phyloP scores from a whole-genome alignment of 2,888 invertebrate species.

The Catocala nupta region DNA sequence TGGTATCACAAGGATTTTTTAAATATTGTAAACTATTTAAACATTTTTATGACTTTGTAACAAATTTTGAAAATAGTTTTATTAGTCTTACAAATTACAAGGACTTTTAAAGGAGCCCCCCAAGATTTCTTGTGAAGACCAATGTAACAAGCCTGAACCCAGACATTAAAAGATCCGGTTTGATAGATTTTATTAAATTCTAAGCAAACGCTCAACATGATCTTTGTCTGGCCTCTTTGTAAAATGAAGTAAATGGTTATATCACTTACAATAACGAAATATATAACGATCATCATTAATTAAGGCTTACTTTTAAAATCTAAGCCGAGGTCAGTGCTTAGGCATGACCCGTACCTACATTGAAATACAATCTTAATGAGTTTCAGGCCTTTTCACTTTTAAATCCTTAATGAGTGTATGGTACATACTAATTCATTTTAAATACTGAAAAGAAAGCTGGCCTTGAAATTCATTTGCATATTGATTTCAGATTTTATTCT shows the following conservation, averaged over 20 bases:
- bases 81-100: too few species aligned
- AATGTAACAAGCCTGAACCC: too few species aligned
- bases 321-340: conserved; percentile 21
- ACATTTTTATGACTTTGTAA: too few species aligned
- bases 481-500: too few species aligned
- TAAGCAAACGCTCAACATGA: conserved; percentile 23
- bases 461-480: too few species aligned
- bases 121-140: not conserved
- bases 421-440: not conserved
- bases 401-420: conserved; percentile 11
- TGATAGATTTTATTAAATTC: conserved; percentile 9
- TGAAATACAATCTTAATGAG: conserved; percentile 34
- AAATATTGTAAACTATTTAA: too few species aligned
- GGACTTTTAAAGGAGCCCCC: too few species aligned
- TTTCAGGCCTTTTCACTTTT: conserved; percentile 15
- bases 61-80: too few species aligned
- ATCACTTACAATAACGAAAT: conserved; percentile 31
- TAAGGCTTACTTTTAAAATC: conserved; percentile 21
- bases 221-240: conserved; percentile 30
- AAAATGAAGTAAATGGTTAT: conserved; percentile 30
- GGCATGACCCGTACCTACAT: conserved; percentile 9
- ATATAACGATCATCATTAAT: conserved; percentile 29
- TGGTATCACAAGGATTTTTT: too few species aligned
- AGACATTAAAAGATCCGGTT: not conserved
- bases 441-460: too few species aligned